Base-by-base conservation (phyloP, 1,140 invertebrate species). In the Zaprionus africanus region DNA sequence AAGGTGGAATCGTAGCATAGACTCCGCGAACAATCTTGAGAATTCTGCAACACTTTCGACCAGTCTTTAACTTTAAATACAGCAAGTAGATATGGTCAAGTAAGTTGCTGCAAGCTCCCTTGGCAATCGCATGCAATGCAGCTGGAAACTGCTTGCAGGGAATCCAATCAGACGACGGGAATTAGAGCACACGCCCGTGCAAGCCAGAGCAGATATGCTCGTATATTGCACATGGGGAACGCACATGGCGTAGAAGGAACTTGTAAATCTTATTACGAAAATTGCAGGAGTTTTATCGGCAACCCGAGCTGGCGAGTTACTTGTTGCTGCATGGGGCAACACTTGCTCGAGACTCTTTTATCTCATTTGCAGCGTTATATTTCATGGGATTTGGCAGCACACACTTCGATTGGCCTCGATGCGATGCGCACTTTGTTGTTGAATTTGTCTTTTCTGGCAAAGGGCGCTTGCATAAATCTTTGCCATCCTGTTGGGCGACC, bases 391-490 rank as follows among this genome's bases (percentile, higher is more conserved):
- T 28, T 46, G 38, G 17, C 38, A 43, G 41, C 22, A 43, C 22
- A 22, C 38, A 46, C 38, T 61, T 41, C 28, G 36, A 66, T 57
- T 57, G 53, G n/a, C 24, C 9, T 15, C 7, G n/a, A 49, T 22
- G 61, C 38, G 41, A 15, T 57, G 36, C 26, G 53, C 26, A 58
- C 22, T 49, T 36, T 43, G 54, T 41, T 12, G 54, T 24, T 28
- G 28, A 36, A 68, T 74, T 74, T 43, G 64, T 72, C 53, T 56
- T 66, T 31, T 34, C 36, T 34, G 9, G 41, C 26, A 4, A 15
- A 28, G n/a, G 24, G 26, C 38, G 11, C 53, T 22, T 60, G 76
- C 67, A 78, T 79, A 61, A 63, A 64, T 75, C 66, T 61, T 19
- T 60, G 65, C 26, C 34, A 58, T 57, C 53, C 64, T 19, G 19